Evolutionary conservation across 2,113 vertebrate genomes (phyloP).

Genomic region (Ariopsis seemanni): DNA sequence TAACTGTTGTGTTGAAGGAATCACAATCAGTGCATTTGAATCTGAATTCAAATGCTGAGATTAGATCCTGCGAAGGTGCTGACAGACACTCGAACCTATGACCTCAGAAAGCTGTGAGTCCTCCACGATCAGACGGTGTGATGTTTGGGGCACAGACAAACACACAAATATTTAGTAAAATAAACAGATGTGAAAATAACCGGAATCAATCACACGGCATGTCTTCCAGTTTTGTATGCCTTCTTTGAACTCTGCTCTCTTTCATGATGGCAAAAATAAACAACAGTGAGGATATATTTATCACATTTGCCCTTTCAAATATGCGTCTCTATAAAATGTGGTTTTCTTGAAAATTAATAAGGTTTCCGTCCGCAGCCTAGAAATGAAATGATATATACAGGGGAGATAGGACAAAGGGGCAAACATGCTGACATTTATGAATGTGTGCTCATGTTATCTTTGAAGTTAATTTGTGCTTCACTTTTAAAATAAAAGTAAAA

Average conservation of each 20-base stretch:
- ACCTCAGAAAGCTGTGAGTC: not conserved
- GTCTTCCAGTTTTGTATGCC: not conserved
- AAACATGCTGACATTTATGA: conserved; percentile 44
- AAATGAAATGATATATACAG: conserved; percentile 27
- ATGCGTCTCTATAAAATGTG: not conserved
- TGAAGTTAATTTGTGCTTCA: conserved; percentile 36
- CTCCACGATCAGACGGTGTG: not conserved
- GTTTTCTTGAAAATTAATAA: conserved; percentile 24
- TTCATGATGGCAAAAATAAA: not conserved
- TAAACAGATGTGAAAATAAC: too few species aligned
- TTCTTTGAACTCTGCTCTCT: not conserved
- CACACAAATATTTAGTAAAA: not conserved
- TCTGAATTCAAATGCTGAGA: conserved; percentile 27
- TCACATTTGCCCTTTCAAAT: not conserved
- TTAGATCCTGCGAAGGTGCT: not conserved
- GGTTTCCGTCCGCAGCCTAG: not conserved
- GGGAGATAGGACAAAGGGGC: not conserved
- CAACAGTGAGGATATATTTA: not conserved
- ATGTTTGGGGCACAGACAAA: not conserved
- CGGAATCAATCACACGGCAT: too few species aligned
- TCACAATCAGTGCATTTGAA: not conserved
- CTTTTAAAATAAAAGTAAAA: conserved; percentile 40
- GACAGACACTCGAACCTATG: not conserved
- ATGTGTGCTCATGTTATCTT: conserved; percentile 37
- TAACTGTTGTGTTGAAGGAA: not conserved